Evolutionary conservation across 2,888 invertebrate species (phyloP), one percentile per base, ranked within the genome.

Genomic region (Entomobrya multifasciata): DNA sequence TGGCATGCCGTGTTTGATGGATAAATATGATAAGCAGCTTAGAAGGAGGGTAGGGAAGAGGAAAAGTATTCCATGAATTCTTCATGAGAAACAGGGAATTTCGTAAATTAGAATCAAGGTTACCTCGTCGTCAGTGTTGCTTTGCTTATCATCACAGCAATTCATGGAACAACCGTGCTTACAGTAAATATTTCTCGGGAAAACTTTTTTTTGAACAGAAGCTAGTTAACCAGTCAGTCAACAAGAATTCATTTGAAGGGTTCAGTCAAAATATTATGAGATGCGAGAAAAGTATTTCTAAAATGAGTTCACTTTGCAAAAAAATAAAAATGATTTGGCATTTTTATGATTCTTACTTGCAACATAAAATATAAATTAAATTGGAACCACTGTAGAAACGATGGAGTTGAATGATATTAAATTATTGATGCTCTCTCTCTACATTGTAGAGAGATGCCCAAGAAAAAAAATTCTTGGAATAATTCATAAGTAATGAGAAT

Each of bases 401-500:
- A 36, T 41, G 17, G 13, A n/a, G 0, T 65, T 15, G 17, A 30
- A n/a, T 65, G 65, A 65, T 65, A n/a, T 65, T 10, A 15, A 27
- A n/a, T 20, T 47, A 47, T 47, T 13, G 15, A 47, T 47, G 11
- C 47, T 15, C n/a, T 3, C n/a, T n/a, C n/a, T n/a, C n/a, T n/a
- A n/a, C 10, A 47, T 47, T 20, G 8, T 17, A n/a, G 55, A 62
- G 15, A 27, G 60, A 27, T 25, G 20, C n/a, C n/a, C 36, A 65
- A 30, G 27, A 22, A 13, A 49, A 80, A 49, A 52, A 67, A 81
- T 81, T 81, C 81, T 49, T 81, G 70, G 81, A 81, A 70, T 81
- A 70, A 72, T 72, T 55, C 57, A 70, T 57, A 57, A 70, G 41
- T 81, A 70, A 72, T 70, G 57, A 81, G 70, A 81, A 79, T 30